Base-by-base conservation (phyloP, 2,888 invertebrate species). In the Polydrusus pterygomalis region DNA sequence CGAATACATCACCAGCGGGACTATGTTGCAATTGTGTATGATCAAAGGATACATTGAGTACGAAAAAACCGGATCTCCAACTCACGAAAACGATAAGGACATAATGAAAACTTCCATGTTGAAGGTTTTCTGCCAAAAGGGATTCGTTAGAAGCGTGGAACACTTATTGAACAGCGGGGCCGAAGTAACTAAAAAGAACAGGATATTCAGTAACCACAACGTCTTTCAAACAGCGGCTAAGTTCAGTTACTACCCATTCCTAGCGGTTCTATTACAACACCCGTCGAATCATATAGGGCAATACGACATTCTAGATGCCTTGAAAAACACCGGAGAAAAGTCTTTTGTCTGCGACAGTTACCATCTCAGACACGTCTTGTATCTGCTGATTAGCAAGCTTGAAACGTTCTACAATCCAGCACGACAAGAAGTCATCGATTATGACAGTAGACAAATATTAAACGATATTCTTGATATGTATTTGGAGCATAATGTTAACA, bases 1-100 rank as follows among this genome's bases (percentile, higher is more conserved):
- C 62, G 76, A 77, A 43, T 54, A 45, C 17, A 77, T 74, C 40
- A 77, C 78, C 5, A 78, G 76, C 8, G 81, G 80, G 17, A 82
- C 79, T 11, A 79, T 83, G 80, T 51, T 83, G 20, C 81, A 83
- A 62, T 71, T 81, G n/a, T 83, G 83, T 49, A 75, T 81, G 34
- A 73, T 78, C 18, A 81, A 80, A 74, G 82, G 81, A 9, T 81
- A 78, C 56, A 77, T 82, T 18, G 80, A 78, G 51, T 81, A 79
- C 63, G 49, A 81, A 18, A 73, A 78, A 54, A 56, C 74, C 30
- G 45, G 11, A 20, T 13, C 20, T 13, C 11, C 25, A 13, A 56
- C 68, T 34, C 40, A 72, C 17, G 51, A 15, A 1, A 62, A 79
- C 25, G 60, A 79, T 15, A 62, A 58, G 20, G 80, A 81, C 58